Conservation (phyloP, 2,797 vertebrate genomes). For the Myotis daubentonii region DNA sequence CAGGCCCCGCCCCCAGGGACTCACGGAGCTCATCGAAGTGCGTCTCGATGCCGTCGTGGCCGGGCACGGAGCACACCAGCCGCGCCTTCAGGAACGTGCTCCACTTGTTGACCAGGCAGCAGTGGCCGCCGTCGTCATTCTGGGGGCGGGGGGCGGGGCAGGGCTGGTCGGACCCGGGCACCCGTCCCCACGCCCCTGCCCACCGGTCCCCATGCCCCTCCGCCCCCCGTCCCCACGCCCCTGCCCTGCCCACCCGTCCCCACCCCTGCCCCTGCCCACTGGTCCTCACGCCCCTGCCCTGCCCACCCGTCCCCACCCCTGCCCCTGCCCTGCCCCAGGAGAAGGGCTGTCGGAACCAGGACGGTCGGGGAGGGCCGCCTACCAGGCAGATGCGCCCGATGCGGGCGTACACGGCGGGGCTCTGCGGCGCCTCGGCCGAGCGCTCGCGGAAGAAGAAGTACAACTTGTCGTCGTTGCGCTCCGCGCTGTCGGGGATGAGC, state of each 20-base stretch:
- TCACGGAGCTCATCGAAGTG: conserved; percentile 99
- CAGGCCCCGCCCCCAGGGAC: conserved; percentile 73
- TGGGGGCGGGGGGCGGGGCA: not conserved
- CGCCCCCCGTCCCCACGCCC: not conserved
- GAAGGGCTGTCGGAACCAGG: not conserved
- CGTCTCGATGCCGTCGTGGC: conserved; percentile 95
- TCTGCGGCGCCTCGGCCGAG: conserved; percentile 93
- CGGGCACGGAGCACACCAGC: conserved; percentile 97
- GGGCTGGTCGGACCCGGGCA: not conserved
- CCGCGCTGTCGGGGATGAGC: conserved; percentile 97
- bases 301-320: not conserved
- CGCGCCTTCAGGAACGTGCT: conserved; percentile 98
- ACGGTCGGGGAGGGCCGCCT: conserved; percentile 64
- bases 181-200: not conserved
- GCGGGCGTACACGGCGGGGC: conserved; percentile 94
- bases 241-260: too few relatives aligned
- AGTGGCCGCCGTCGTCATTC: conserved; percentile 98
- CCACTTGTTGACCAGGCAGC: conserved; percentile 99
- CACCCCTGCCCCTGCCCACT: too few relatives aligned
- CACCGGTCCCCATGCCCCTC: not conserved
- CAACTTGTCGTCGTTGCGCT: conserved; percentile 97
- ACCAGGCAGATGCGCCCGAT: conserved; percentile 98
- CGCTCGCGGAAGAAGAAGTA: conserved; percentile 99
- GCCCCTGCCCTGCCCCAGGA: too few relatives aligned
- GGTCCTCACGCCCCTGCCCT: not conserved